Percentiles rank a stretch among this genome's conserved stretches.
Conservation (phyloP, 2,888 invertebrate species). For the Nemapogon koenigi region DNA sequence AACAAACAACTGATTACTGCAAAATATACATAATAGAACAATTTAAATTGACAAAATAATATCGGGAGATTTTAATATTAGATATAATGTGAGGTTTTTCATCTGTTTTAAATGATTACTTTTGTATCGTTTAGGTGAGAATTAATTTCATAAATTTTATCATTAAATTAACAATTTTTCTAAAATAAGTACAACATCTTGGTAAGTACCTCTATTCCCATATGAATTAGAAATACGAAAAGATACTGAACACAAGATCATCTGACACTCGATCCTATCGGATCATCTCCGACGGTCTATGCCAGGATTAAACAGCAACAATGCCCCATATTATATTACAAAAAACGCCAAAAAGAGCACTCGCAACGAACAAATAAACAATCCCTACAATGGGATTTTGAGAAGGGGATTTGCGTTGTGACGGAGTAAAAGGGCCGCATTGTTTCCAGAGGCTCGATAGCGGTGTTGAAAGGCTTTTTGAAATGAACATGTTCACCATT, state of each 20-base stretch:
- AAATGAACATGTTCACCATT: conserved; percentile 10
- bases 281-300: conserved; percentile 16
- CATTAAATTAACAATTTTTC: too few relatives aligned
- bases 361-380: conserved; percentile 30
- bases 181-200: too few relatives aligned
- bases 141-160: too few relatives aligned
- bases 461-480: conserved; percentile 10
- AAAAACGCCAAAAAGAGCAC: conserved; percentile 30
- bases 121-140: too few relatives aligned
- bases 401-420: conserved; percentile 39
- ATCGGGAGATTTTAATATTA: too few relatives aligned
- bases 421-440: conserved; percentile 16
- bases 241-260: conserved; percentile 22
- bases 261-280: conserved; percentile 36
- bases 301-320: conserved; percentile 27
- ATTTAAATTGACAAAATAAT: too few relatives aligned
- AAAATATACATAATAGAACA: too few relatives aligned
- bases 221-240: too few relatives aligned
- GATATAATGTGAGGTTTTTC: too few relatives aligned
- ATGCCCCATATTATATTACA: conserved; percentile 51
- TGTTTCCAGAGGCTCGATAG: conserved; percentile 30
- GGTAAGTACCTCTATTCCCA: too few relatives aligned
- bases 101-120: too few relatives aligned
- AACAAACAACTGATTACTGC: too few relatives aligned
- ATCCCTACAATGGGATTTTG: conserved; percentile 47